phyloP scores from a whole-genome alignment of 1,140 invertebrate species.

The Scaptomyza pallida region DNA sequence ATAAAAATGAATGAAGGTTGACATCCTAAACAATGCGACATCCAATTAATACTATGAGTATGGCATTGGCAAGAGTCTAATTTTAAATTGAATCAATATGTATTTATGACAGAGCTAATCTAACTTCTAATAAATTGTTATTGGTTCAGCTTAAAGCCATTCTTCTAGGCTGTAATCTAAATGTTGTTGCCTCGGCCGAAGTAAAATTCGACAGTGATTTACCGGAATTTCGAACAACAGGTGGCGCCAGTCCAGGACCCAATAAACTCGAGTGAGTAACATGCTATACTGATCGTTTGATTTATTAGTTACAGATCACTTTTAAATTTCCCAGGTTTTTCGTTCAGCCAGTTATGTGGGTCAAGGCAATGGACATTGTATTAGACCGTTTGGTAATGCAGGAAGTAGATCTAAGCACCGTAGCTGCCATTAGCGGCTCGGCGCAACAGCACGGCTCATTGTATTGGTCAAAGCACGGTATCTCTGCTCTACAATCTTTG shows the following conservation, averaged over 20 bases:
- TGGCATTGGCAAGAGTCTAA: background rate
- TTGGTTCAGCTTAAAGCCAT: slow-evolving; percentile 94
- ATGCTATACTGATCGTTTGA: too few relatives aligned
- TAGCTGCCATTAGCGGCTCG: slow-evolving; percentile 93
- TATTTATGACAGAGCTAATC: too few relatives aligned
- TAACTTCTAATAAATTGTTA: background rate
- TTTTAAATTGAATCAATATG: background rate
- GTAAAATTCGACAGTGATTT: slow-evolving; percentile 96
- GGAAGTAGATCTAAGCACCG: slow-evolving; percentile 92
- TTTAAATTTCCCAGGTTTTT: slow-evolving; percentile 75
- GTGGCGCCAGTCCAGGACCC: slow-evolving; percentile 69
- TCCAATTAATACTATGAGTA: too few relatives aligned
- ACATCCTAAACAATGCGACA: too few relatives aligned
- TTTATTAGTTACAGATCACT: background rate
- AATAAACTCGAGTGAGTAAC: slow-evolving; percentile 86
- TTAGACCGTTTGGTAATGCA: slow-evolving; percentile 92
- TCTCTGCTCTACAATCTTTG: slow-evolving; percentile 87
- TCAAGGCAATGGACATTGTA: slow-evolving; percentile 96
- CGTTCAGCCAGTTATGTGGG: slow-evolving; percentile 95
- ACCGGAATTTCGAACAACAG: slow-evolving; percentile 89
- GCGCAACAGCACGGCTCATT: slow-evolving; percentile 99
- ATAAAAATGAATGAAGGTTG: too few relatives aligned
- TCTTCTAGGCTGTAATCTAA: slow-evolving; percentile 90
- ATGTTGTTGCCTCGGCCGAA: slow-evolving; percentile 90
- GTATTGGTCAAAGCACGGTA: slow-evolving; percentile 94